These are phyloP conservation scores for Sphenodon punctatus DNA, from an alignment of 2,797 vertebrate species.

Conservation along the genomic window DNA sequence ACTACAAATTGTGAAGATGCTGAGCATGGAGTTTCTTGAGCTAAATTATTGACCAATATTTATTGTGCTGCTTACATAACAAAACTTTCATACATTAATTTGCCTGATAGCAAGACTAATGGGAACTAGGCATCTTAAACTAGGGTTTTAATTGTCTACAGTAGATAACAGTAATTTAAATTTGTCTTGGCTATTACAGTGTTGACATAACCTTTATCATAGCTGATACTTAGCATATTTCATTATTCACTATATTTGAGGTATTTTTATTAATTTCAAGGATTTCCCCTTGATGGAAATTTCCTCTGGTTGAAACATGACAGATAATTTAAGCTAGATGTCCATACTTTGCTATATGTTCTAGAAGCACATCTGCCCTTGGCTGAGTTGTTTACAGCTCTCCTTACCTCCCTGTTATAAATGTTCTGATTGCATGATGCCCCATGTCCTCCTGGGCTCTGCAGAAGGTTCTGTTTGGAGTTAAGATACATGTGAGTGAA, in stretches of 20 bases:
- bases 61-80: neutral
- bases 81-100: neutral
- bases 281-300: neutral
- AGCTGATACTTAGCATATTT: fast-evolving
- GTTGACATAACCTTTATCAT: neutral
- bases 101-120: neutral
- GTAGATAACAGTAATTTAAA: neutral
- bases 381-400: too few species aligned
- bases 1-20: neutral
- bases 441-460: too few species aligned
- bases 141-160: neutral
- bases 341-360: too few species aligned
- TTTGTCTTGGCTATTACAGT: neutral
- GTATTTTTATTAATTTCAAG: neutral
- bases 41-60: neutral
- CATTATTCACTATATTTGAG: neutral
- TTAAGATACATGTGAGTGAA: too few species aligned
- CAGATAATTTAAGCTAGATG: neutral
- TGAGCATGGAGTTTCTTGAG: neutral
- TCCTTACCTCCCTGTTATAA: neutral
- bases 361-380: neutral
- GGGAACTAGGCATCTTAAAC: neutral
- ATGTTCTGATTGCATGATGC: too few species aligned
- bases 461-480: too few species aligned
- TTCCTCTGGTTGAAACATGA: neutral